Conservation (phyloP, 2,888 invertebrate species). For the Mythimna albipuncta region DNA sequence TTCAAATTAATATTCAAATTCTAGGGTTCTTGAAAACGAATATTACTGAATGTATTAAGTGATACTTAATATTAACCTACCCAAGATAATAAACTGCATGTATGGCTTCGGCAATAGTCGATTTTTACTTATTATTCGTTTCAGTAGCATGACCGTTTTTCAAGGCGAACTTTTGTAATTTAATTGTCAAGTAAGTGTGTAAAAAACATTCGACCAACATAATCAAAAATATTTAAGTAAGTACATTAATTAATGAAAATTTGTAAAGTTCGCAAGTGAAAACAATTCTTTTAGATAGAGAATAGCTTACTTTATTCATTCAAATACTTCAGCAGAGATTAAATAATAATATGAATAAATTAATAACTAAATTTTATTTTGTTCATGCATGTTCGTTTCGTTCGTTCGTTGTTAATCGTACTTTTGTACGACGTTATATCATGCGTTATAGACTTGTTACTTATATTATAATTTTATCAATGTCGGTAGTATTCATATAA, state of each 20-base stretch:
- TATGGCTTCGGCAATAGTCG: not conserved
- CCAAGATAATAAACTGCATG: too few relatives aligned
- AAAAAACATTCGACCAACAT: not conserved
- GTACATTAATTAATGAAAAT: not conserved
- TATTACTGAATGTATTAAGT: not conserved
- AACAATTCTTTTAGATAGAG: too few relatives aligned
- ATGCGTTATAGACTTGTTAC: not conserved
- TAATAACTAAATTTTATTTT: too few relatives aligned
- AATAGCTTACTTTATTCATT: not conserved
- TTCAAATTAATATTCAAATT: too few relatives aligned
- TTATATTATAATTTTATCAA: not conserved
- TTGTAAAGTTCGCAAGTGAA: not conserved
- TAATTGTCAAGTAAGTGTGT: not conserved
- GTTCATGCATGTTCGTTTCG: not conserved
- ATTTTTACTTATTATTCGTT: constrained; percentile 5
- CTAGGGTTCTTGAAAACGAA: not conserved
- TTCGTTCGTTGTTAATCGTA: not conserved
- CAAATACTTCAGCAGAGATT: too few relatives aligned
- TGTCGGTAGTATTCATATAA: not conserved
- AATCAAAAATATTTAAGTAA: not conserved
- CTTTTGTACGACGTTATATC: not conserved
- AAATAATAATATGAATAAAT: too few relatives aligned
- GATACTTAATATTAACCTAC: not conserved
- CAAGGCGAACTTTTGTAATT: constrained; percentile 16
- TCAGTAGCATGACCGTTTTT: constrained; percentile 15